Evolutionary conservation across 2,113 vertebrate species (phyloP).

Genomic region (Heterotilapia buettikoferi): DNA sequence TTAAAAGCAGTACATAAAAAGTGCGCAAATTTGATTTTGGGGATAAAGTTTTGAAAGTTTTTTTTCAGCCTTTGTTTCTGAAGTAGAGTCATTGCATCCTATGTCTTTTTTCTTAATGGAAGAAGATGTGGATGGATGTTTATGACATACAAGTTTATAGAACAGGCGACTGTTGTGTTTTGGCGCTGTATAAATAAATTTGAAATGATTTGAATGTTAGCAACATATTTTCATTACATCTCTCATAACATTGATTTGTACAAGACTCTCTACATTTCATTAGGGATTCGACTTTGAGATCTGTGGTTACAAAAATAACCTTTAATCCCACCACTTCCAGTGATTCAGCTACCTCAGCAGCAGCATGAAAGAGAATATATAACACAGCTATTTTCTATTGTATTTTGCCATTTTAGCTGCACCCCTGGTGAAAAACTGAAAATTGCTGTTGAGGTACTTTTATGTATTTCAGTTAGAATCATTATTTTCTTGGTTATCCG

Average conservation of each 20-base stretch:
- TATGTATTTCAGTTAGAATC: neutral
- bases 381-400: neutral
- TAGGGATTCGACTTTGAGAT: neutral
- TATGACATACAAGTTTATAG: no score
- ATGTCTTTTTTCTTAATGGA: neutral
- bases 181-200: neutral
- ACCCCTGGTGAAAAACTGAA: neutral
- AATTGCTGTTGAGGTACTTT: neutral
- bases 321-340: neutral
- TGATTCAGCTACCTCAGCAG: neutral
- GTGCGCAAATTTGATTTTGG: neutral
- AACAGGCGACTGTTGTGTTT: neutral
- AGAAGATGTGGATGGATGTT: neutral
- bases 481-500: neutral
- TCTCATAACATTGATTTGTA: neutral
- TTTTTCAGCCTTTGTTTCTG: neutral
- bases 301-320: neutral
- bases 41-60: neutral
- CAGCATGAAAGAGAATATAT: neutral
- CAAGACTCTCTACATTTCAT: neutral
- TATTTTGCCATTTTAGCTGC: neutral
- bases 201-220: neutral
- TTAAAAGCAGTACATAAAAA: neutral
- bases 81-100: neutral
- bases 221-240: neutral